Conservation (phyloP, 2,797 vertebrate species). For the Mus spretus region DNA sequence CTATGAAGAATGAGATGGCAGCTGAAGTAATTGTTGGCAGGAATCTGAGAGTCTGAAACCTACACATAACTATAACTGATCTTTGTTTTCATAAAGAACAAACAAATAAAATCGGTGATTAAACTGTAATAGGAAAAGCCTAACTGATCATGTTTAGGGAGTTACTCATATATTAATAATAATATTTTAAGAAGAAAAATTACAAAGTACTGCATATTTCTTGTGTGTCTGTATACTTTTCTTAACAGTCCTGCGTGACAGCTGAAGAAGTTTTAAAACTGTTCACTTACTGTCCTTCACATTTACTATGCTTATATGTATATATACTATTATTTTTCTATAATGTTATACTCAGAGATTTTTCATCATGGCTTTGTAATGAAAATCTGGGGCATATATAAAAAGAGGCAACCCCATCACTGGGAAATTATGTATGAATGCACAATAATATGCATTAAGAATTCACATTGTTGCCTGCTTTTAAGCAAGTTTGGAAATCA, state of each 20-base stretch:
- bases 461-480: slow-evolving; percentile 13
- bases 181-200: not conserved
- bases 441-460: not conserved
- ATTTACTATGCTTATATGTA: not conserved
- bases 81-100: slow-evolving; percentile 57
- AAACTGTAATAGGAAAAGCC: not conserved
- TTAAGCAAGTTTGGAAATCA: slow-evolving; percentile 26
- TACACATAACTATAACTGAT: slow-evolving; percentile 18
- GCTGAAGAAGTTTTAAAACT: not conserved
- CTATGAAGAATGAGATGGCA: not conserved
- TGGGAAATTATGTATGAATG: not conserved
- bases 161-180: slow-evolving; percentile 51
- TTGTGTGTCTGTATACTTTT: not conserved
- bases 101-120: not conserved
- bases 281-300: not conserved
- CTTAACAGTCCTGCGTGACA: not conserved
- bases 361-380: not conserved
- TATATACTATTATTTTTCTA: not conserved
- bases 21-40: slow-evolving; percentile 22
- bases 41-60: slow-evolving; percentile 13
- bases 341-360: not conserved
- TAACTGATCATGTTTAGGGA: not conserved
- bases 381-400: not conserved
- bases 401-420: not conserved
- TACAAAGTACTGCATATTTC: not conserved